Evolutionary conservation across 2,888 invertebrate species (phyloP), one percentile per base, ranked within the genome.

Genomic region (Ophraella communa): DNA sequence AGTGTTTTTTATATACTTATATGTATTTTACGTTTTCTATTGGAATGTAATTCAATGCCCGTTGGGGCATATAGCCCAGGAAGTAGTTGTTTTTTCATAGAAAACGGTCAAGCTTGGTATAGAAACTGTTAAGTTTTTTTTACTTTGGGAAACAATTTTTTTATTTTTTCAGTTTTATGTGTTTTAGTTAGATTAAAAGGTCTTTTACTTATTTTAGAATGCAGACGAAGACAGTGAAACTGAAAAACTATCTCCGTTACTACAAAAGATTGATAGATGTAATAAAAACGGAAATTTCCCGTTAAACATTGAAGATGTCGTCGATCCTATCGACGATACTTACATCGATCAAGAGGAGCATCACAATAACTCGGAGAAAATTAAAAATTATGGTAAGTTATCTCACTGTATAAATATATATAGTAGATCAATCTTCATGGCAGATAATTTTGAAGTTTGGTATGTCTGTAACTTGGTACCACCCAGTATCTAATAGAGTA

Each of bases 151-250:
- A n/a, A n/a, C n/a, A n/a, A n/a, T n/a, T n/a, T n/a, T n/a, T n/a
- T n/a, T n/a, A n/a, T n/a, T n/a, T n/a, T n/a, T n/a, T n/a, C n/a
- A n/a, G n/a, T n/a, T n/a, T n/a, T n/a, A n/a, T n/a, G n/a, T n/a
- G n/a, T n/a, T 39, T 14, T n/a, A 39, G n/a, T 39, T n/a, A n/a
- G n/a, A 11, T 11, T 39, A 39, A 39, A 39, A 4, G 4, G 24
- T 5, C 24, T 24, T 24, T 24, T 5, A 5, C 10, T 1, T 11
- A 30, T 52, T 49, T 64, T 66, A 85, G 76, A 85, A 84, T 35
- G 83, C 85, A 47, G 92, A 91, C 76, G 91, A 91, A 71, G 93
- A 93, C 78, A 93, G 93, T 78, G 93, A 94, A 80, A 90, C 90
- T 53, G 94, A 94, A 82, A 89, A 93, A 73, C 81, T 93, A 59